Percentiles rank a stretch among this genome's conserved stretches.
These are phyloP conservation scores for Balearica regulorum DNA, from an alignment of 2,797 vertebrate species.

Conservation along the genomic window DNA sequence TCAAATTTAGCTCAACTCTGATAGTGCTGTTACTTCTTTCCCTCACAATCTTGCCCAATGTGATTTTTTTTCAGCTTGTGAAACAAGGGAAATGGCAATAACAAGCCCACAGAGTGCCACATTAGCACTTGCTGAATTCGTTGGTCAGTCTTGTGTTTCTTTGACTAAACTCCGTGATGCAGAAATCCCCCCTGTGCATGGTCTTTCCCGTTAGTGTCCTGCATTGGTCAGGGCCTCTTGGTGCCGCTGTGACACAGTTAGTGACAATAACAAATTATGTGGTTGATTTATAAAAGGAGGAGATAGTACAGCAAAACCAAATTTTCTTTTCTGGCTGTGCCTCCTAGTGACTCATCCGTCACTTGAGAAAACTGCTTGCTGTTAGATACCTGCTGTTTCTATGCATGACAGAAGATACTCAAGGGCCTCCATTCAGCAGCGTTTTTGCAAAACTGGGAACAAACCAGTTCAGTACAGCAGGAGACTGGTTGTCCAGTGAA, in stretches of 20 bases:
- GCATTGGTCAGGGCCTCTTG: background rate
- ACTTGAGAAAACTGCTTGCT: conserved; percentile 32
- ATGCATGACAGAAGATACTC: conserved; percentile 30
- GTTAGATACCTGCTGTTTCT: conserved; percentile 53
- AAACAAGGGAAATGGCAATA: background rate
- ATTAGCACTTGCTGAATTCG: background rate
- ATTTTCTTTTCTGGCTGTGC: background rate
- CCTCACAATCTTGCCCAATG: background rate
- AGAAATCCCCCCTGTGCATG: background rate
- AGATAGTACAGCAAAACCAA: background rate
- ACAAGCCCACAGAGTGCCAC: background rate
- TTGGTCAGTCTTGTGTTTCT: background rate
- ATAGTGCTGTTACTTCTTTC: background rate
- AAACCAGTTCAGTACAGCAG: conserved; percentile 15
- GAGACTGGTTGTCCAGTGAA: conserved; percentile 20
- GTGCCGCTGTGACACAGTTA: background rate
- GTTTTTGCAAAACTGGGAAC: background rate
- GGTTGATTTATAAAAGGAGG: background rate
- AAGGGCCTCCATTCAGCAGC: background rate
- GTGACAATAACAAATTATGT: background rate
- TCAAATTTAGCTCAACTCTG: background rate
- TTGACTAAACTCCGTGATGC: background rate
- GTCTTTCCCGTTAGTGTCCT: background rate
- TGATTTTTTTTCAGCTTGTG: background rate
- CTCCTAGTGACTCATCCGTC: background rate